Evolutionary conservation across 2,797 vertebrate genomes (phyloP), one percentile per base, ranked within the genome.

Genomic region (Acrossocheilus fasciatus): DNA sequence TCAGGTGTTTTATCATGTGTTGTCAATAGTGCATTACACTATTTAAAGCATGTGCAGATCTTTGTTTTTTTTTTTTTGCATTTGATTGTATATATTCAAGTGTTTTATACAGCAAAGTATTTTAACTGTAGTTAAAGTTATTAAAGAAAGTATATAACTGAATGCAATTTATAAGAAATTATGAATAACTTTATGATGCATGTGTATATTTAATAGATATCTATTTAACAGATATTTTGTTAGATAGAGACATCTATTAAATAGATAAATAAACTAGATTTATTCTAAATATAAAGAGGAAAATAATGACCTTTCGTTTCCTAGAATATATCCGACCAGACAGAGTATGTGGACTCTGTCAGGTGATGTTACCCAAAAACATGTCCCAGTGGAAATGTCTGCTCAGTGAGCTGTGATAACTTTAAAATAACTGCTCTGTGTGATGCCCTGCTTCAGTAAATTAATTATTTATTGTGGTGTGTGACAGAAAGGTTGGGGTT

Each of bases 321-420:
- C 4, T 72, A 43, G 81, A 59, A 72, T 26, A 18, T 41, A 82
- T 57, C 34, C 0, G 8, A 3, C 68, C 50, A 57, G 81, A 43
- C 50, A 82, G 81, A 82, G 8, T 59, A 12, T 41, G 34, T 70
- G 68, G 5, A 81, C 78, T 45, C 52, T 83, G 69, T 82, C 54
- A 15, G 89, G 89, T 89, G 39, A 59, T 59, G 81, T 83, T 74
- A 47, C 69, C 52, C 52, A 45, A 73, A 90, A 91, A 86, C 75
- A 78, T 50, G 91, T 91, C 90, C 93, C 92, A 91, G 92, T 92
- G 91, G 89, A 92, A 90, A 88, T 87, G 81, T 82, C 89, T 92
- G 93, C 88, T 93, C 92, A 93, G 93, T 94, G 92, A 92, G 81
- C 90, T 90, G 93, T 92, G 91, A 91, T 92, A 92, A 95, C 94